Percentiles rank a stretch among this genome's conserved stretches.
Evolutionary conservation across 2,113 vertebrate species (phyloP).

Genomic region (Rana temporaria): DNA sequence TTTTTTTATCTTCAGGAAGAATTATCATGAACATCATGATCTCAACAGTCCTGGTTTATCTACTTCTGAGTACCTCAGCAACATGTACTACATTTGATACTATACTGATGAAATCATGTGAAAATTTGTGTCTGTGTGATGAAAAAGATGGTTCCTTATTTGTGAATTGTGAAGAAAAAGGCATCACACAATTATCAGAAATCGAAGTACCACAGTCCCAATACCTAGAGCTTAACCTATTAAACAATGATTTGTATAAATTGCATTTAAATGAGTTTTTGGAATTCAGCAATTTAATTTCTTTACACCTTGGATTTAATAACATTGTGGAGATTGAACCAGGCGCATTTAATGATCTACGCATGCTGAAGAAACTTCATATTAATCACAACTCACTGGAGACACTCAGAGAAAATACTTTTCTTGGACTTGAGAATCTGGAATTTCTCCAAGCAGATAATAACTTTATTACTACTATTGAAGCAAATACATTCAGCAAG

Average conservation of each 20-base stretch:
- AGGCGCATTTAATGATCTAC: slow-evolving; percentile 88
- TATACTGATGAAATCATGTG: slow-evolving; percentile 81
- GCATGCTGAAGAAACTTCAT: slow-evolving; percentile 91
- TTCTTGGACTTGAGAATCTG: slow-evolving; percentile 92
- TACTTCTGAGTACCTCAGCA: slow-evolving; percentile 61
- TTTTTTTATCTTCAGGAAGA: slow-evolving; percentile 5
- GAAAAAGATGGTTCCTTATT: slow-evolving; percentile 86
- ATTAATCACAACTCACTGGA: slow-evolving; percentile 98
- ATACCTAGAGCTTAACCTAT: slow-evolving; percentile 91
- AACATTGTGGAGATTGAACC: slow-evolving; percentile 94
- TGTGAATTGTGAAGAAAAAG: slow-evolving; percentile 91
- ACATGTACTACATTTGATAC: slow-evolving; percentile 75
- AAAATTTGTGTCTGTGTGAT: slow-evolving; percentile 87
- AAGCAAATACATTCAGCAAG: slow-evolving; percentile 96
- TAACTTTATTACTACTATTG: slow-evolving; percentile 94
- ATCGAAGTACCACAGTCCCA: slow-evolving; percentile 85
- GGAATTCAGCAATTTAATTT: slow-evolving; percentile 84
- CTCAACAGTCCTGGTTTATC: slow-evolving; percentile 79
- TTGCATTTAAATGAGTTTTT: slow-evolving; percentile 86
- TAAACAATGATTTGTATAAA: slow-evolving; percentile 89
- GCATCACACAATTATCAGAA: slow-evolving; percentile 87
- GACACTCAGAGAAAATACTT: slow-evolving; percentile 92
- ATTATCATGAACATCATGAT: slow-evolving; percentile 79
- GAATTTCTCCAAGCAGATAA: slow-evolving; percentile 98
- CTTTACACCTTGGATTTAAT: slow-evolving; percentile 93